These are phyloP conservation scores for Oscheius sp. DNA, from an alignment of 1,140 invertebrate species.

Conservation along the genomic window DNA sequence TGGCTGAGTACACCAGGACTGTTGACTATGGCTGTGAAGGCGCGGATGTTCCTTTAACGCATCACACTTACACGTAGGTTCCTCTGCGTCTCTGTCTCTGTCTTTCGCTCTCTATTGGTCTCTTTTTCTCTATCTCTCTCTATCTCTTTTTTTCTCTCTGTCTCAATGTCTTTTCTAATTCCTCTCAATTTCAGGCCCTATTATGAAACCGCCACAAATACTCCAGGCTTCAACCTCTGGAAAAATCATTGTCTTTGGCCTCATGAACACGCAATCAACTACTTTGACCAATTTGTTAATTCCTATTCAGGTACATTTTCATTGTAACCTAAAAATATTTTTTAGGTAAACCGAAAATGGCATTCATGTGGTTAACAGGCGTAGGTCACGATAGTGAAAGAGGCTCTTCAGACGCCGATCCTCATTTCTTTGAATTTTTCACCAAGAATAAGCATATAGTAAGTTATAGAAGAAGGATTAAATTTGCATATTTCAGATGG, in stretches of 20 bases:
- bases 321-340: no score
- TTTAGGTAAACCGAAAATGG: conserved; percentile 28
- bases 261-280: background rate
- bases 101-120: no score
- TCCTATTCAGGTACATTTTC: conserved; percentile 26
- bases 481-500: no score
- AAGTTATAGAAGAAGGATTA: no score
- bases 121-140: no score
- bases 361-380: conserved; percentile 14
- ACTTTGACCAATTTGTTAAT: background rate
- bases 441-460: background rate
- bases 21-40: no score
- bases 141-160: no score
- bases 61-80: no score
- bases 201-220: background rate
- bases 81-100: no score
- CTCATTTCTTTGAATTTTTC: conserved; percentile 9
- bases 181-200: background rate
- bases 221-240: background rate
- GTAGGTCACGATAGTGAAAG: conserved; percentile 9
- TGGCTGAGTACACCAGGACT: no score
- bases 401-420: conserved; percentile 6
- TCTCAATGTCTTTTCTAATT: no score
- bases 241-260: background rate
- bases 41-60: no score